Evolutionary conservation across 2,888 invertebrate genomes (phyloP).

Genomic region (Copidosoma aretas): DNA sequence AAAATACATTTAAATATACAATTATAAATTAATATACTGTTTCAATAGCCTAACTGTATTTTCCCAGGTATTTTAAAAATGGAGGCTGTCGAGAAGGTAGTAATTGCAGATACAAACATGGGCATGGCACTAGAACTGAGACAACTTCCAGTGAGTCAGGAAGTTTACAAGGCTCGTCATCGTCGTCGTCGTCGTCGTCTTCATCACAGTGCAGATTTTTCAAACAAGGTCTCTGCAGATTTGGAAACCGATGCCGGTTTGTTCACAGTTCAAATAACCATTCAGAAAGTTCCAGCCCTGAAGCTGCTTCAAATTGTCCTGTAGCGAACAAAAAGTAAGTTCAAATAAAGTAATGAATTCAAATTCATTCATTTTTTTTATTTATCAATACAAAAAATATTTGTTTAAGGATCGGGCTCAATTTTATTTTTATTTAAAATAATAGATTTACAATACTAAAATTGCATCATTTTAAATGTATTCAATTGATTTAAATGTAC

Average conservation of each 20-base stretch:
- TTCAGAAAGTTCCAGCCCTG: conserved; percentile 45
- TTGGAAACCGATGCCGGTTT: conserved; percentile 55
- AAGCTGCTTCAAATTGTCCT: conserved; percentile 40
- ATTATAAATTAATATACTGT: not conserved
- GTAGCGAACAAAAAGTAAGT: conserved; percentile 41
- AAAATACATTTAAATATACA: too few species aligned
- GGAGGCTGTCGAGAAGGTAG: conserved; percentile 57
- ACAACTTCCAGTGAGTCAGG: conserved; percentile 42
- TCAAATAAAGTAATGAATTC: too few species aligned
- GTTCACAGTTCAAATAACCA: conserved; percentile 47
- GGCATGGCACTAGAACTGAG: conserved; percentile 47
- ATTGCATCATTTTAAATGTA: too few species aligned
- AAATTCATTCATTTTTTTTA: not conserved
- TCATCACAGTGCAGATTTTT: conserved; percentile 54
- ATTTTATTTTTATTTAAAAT: not conserved
- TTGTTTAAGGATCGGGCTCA: too few species aligned
- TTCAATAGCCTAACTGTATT: not conserved
- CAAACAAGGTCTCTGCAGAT: conserved; percentile 58
- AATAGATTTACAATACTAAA: too few species aligned
- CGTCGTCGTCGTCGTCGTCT: conserved; percentile 35
- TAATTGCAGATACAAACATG: conserved; percentile 58
- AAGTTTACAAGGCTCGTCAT: conserved; percentile 37
- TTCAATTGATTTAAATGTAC: too few species aligned
- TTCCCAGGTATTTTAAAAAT: conserved; percentile 58
- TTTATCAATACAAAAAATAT: too few species aligned